These are phyloP conservation scores for Mastigias papua DNA, from an alignment of 30 jellyfish, hydroid and myxozoan species.

Conservation along the genomic window DNA sequence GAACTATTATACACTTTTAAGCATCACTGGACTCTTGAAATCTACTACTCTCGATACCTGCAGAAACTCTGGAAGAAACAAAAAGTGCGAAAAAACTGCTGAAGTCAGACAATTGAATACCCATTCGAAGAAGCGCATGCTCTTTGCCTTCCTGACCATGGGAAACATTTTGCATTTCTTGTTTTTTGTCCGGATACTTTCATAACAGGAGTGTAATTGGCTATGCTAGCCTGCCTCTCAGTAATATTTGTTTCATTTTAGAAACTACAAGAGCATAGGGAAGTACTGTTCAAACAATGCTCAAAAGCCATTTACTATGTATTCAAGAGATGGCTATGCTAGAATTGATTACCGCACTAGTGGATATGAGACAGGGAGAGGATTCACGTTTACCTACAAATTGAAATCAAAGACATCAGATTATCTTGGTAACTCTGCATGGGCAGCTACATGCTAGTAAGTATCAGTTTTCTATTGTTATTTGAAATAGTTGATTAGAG, in stretches of 20 bases:
- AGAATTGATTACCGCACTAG: neutral
- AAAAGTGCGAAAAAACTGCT: too few species aligned
- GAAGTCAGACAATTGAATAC: too few species aligned
- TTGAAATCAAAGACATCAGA: constrained; percentile 3
- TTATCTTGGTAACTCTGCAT: neutral
- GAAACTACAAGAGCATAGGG: constrained; percentile 11
- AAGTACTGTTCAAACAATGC: constrained; percentile 26
- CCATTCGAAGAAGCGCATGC: too few species aligned
- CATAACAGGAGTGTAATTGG: too few species aligned
- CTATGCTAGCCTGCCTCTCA: too few species aligned
- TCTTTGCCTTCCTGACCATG: too few species aligned
- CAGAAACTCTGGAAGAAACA: too few species aligned
- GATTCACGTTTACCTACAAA: constrained; percentile 1
- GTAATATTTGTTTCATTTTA: neutral
- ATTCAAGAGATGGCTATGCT: constrained; percentile 34
- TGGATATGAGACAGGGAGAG: neutral
- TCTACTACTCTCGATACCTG: too few species aligned
- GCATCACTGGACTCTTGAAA: too few species aligned
- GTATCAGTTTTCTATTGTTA: neutral
- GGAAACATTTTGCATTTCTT: too few species aligned
- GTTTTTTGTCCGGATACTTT: too few species aligned
- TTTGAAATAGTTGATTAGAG: neutral
- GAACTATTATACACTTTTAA: too few species aligned
- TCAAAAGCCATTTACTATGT: constrained; percentile 18
- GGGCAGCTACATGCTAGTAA: neutral